Evolutionary conservation across 92 coral and sea anemone species (phyloP), one percentile per base, ranked within the genome.

Genomic region (Parazoanthus swiftii): DNA sequence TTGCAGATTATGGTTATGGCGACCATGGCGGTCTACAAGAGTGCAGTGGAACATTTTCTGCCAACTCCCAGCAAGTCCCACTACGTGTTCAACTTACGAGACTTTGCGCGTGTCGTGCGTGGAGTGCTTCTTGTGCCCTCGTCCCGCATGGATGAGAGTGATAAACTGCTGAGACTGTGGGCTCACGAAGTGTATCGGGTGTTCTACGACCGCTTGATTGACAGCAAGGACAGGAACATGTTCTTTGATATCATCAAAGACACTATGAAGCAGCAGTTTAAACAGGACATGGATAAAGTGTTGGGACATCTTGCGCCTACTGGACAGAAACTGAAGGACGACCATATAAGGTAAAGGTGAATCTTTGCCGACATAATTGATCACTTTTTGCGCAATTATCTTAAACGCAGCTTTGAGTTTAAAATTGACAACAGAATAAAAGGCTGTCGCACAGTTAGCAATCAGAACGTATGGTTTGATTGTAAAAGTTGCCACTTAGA

Each of bases 41-140:
- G 97, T 23, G 99, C 98, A 6, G 99, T 97, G 67, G 98, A 97
- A 59, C 96, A 95, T 76, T 97, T 97, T 91, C 91, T 97, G 10
- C 99, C 99, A 35, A 97, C 99, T 33, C 99, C 99, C 37, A 97
- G 98, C 74, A 97, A 97, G 88, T 95, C 98, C 0, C 99, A 97
- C 81, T 97, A 97, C 92, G 99, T 97, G 91, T 97, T 97, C 93
- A 97, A 97, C 94, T 88, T 97, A 92, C 98, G 99, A 78, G 99
- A 97, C 94, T 97, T 97, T 91, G 98, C 99, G 89, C 96, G 99
- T 66, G 99, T 97, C 66, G 92, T 95, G 59, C 94, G 94, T 77
- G 99, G 99, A 74, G 98, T 95, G 20, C 99, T 97, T 25, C 94
- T 97, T 71, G 99, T 97, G 42, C 99, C 99, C 63, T 89, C 98